Evolutionary conservation across 2,888 invertebrate genomes (phyloP), one percentile per base, ranked within the genome.

Genomic region (Watsonalla binaria): DNA sequence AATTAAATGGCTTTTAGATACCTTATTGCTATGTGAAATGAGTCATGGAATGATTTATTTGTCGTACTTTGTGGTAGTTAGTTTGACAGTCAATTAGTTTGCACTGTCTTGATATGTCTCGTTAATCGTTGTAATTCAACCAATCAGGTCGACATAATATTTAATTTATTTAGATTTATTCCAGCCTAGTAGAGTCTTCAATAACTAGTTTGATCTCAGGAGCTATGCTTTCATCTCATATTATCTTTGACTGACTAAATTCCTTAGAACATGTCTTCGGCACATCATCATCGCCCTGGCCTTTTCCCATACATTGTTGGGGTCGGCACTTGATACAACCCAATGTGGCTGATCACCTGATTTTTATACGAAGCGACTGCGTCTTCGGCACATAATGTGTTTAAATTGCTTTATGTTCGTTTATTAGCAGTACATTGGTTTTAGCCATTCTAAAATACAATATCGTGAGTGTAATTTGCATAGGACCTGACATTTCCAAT

Each of bases 1-100:
- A 74, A 78, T 80, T 84, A 79, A 81, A 80, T 70, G 73, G 60
- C 63, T 70, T 75, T 77, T 74, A 74, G 70, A 66, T 69, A 67
- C 66, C 24, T 48, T 9, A 60, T 69, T 65, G 66, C 67, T 72
- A 71, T 73, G 67, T 70, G 61, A 70, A 72, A 73, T 74, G 68
- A 72, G 62, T 73, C 72, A 75, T 76, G 60, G 53, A 57, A 51
- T 57, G 15, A 45, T 46, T 47, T 51, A 47, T 42, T 51, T 6
- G 45, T 51, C 13, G 35, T 48, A 33, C 35, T 51, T 35, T 46
- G 33, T 47, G 34, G 34, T 39, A 34, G 15, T 53, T 33, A 34
- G 48, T 24, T 42, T 45, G 46, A 35, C 13, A 37, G 49, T 49
- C 37, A 49, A 49, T 49, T 49, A 37, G 49, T 15, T 49, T 49